Percentiles rank a stretch among this genome's conserved stretches.
Evolutionary conservation across 2,888 invertebrate species (phyloP).

Genomic region (Orchesellides sinensis): DNA sequence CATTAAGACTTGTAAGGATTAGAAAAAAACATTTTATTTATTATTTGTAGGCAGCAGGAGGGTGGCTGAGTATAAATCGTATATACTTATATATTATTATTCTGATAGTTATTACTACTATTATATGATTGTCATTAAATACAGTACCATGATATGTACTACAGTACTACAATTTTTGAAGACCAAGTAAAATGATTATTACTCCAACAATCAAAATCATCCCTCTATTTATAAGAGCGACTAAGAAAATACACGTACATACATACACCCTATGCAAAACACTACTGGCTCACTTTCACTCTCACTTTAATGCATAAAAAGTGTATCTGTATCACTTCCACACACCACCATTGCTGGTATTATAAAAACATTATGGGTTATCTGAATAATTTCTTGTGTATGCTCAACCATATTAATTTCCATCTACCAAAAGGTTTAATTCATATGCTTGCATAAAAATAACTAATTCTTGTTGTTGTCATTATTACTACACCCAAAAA

Average conservation of each 20-base stretch:
- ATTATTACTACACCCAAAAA: not conserved
- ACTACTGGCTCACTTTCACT: slow-evolving; percentile 58
- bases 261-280: too few relatives aligned
- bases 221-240: too few relatives aligned
- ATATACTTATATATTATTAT: not conserved
- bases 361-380: too few relatives aligned
- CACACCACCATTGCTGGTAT: not conserved
- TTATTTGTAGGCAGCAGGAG: too few relatives aligned
- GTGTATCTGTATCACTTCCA: too few relatives aligned
- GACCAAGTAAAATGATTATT: slow-evolving; percentile 19
- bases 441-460: slow-evolving; percentile 10
- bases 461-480: not conserved
- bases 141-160: not conserved
- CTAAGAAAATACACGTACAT: too few relatives aligned
- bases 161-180: not conserved
- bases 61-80: too few relatives aligned
- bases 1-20: not conserved
- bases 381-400: too few relatives aligned
- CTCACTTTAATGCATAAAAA: slow-evolving; percentile 18
- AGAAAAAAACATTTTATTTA: too few relatives aligned
- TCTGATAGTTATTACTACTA: not conserved
- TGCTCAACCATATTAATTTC: too few relatives aligned
- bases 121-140: slow-evolving; percentile 8
- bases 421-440: too few relatives aligned
- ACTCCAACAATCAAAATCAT: too few relatives aligned